A percentile compares a stretch with the other conserved stretches of the same genome.
Evolutionary conservation across 2,113 vertebrate genomes (phyloP).

Genomic region (Pleuronectes platessa): DNA sequence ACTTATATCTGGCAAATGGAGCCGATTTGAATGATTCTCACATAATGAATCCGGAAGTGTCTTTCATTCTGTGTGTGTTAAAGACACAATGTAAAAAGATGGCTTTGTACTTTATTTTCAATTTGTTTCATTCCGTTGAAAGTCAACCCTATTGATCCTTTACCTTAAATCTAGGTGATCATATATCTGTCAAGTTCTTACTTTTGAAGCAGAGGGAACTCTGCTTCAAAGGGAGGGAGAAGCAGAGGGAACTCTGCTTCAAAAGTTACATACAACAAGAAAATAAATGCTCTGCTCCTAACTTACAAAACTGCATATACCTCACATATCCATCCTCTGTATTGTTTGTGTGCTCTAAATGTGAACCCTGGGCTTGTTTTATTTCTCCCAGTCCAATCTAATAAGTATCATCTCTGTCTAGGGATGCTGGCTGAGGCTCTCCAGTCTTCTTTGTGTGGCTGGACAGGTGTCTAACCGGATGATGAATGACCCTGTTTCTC

Average conservation of each 20-base stretch:
- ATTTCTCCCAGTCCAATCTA: slow-evolving; percentile 70
- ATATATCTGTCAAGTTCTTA: background rate
- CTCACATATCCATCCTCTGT: slow-evolving; percentile 5
- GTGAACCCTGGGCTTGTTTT: slow-evolving; percentile 53
- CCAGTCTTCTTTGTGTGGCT: slow-evolving; percentile 72
- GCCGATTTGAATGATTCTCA: no score
- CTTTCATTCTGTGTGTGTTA: background rate
- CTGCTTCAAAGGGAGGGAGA: no score
- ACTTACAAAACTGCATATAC: background rate
- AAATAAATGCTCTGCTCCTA: background rate
- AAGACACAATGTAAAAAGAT: background rate
- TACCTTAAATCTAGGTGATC: background rate
- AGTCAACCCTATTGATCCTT: background rate
- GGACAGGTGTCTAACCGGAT: slow-evolving; percentile 83
- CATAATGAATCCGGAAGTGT: no score
- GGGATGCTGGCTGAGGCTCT: slow-evolving; percentile 61
- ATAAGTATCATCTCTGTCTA: slow-evolving; percentile 74
- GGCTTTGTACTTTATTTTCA: background rate
- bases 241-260: no score
- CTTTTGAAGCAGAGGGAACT: no score
- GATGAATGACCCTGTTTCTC: slow-evolving; percentile 82
- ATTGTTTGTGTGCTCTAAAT: slow-evolving; percentile 39
- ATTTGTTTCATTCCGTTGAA: background rate
- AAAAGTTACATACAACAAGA: background rate
- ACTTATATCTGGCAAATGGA: background rate